Conservation (phyloP, 1,140 invertebrate genomes). For the Lordiphosa mommai region DNA sequence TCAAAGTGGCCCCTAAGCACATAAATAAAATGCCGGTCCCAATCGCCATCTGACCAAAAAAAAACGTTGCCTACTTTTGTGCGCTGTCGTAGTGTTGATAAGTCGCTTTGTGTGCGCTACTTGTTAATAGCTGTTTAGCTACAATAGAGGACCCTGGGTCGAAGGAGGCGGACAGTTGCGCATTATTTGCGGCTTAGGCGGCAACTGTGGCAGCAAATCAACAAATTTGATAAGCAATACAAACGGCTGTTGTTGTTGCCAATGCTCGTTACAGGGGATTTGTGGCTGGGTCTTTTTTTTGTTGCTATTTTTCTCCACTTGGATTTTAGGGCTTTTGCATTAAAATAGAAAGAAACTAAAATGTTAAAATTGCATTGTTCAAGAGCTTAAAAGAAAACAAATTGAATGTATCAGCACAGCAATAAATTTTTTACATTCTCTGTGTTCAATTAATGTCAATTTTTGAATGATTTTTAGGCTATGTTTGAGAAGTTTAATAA, state of each 20-base stretch:
- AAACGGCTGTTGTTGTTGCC: slow-evolving; percentile 35
- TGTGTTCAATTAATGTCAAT: too few relatives aligned
- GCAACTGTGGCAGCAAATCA: slow-evolving; percentile 66
- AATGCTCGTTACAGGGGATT: slow-evolving; percentile 64
- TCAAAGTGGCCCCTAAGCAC: slow-evolving; percentile 10
- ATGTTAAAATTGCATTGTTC: too few relatives aligned
- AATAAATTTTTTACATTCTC: too few relatives aligned
- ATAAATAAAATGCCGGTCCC: slow-evolving; percentile 41
- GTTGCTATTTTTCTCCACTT: too few relatives aligned
- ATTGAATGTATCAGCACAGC: too few relatives aligned
- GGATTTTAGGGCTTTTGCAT: too few relatives aligned
- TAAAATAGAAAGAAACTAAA: too few relatives aligned
- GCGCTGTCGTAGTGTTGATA: slow-evolving; percentile 65
- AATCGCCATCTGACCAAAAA: slow-evolving; percentile 11
- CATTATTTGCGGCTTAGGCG: slow-evolving; percentile 71
- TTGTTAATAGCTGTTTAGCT: slow-evolving; percentile 63
- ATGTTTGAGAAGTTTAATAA: too few relatives aligned
- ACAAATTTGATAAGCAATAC: slow-evolving; percentile 77
- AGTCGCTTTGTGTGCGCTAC: slow-evolving; percentile 65
- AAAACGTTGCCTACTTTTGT: slow-evolving; percentile 60
- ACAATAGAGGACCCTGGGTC: slow-evolving; percentile 12
- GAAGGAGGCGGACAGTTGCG: slow-evolving; percentile 19
- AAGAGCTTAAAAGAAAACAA: too few relatives aligned
- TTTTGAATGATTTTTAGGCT: too few relatives aligned
- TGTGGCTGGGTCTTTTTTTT: slow-evolving; percentile 14